Evolutionary conservation across 2,888 invertebrate genomes (phyloP), one percentile per base, ranked within the genome.

Genomic region (Rhamphomyia laevipes): DNA sequence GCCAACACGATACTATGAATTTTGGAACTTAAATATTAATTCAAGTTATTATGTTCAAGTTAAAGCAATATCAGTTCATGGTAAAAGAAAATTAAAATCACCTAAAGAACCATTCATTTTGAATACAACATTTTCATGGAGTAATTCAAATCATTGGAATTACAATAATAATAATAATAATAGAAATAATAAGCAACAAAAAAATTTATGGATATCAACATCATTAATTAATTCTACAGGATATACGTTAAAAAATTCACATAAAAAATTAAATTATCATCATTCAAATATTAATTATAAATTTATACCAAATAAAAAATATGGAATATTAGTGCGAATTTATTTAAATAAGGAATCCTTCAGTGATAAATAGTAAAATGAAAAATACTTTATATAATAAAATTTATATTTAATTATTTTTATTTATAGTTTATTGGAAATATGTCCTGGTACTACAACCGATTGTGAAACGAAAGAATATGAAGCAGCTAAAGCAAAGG

Each of bases 1-100:
- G 80, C 77, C 82, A 57, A 77, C 78, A 58, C 79, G 75, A 47
- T 76, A 74, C 56, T 78, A 79, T 54, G 76, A 80, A 57, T 75
- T 86, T 57, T 77, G 75, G 58, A 77, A 81, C 59, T 67, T 86
- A 45, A 74, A 79, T 57, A 76, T 79, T 7, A 78, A 82, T 61
- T 83, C 83, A 1, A 76, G 80, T 67, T 86, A 86, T 63, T 86
- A 85, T 60, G 73, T 86, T 38, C 86, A 86, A 78, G 82, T 86
- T 6, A 85, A 86, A 68, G 84, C 85, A 6, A 75, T 85, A 53
- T 78, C 80, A 31, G 76, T 82, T 56, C 85, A 76, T 59, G 85
- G 84, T 2, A 73, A 76, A 45, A 77, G 80, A 12, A 77, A 81
- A 55, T 66, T 86, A 16, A 77, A 81, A 46, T 84, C 86, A 47